Base-by-base conservation (phyloP, 2,797 vertebrate species). In the Acanthornis magna region DNA sequence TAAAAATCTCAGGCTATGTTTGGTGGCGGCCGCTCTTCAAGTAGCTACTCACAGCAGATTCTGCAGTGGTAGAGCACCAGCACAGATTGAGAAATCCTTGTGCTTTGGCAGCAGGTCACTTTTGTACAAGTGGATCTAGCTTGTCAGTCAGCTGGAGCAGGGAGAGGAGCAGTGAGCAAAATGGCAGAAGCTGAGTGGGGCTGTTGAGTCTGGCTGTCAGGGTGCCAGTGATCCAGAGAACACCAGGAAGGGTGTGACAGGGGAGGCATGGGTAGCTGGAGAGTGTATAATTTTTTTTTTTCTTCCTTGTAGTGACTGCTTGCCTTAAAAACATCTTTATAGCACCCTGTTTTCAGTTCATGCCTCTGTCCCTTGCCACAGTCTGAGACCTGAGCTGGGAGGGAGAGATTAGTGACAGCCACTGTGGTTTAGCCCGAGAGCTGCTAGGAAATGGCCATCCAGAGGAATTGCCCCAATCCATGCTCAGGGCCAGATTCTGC, bases 391-490 rank as follows among this genome's bases (percentile, higher is more conserved):
- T 42, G 34, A 53, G 29, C 30, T 61, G 6, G 5, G 1, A 68
- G 18, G 5, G 1, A 68, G 18, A 53, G 72, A 16, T 9, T 23
- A 25, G 38, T 3, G 1, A 10, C 0, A 0, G 32, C 13, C 34
- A 7, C 40, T 9, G 7, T 23, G 16, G 14, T 30, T 74, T 57
- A 88, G 25, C 12, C 36, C 0, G 0, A 50, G 58, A 58, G 30
- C 29, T 80, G 25, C 32, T 54, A 68, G 65, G 43, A 32, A 48
- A 45, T 1, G 32, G 34, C 38, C 34, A 23, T 38, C 13, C 42
- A n/a, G 16, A 54, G 34, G 16, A 27, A 11, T 22, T 57, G 27
- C n/a, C 30, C n/a, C 20, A 48, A 0, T 15, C 36, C 34, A n/a
- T 17, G 13, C 29, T 70, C n/a, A 84, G 22, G 54, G 30, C 6